Base-by-base conservation (phyloP, 2,113 vertebrate species). In the Odocoileus virginianus region DNA sequence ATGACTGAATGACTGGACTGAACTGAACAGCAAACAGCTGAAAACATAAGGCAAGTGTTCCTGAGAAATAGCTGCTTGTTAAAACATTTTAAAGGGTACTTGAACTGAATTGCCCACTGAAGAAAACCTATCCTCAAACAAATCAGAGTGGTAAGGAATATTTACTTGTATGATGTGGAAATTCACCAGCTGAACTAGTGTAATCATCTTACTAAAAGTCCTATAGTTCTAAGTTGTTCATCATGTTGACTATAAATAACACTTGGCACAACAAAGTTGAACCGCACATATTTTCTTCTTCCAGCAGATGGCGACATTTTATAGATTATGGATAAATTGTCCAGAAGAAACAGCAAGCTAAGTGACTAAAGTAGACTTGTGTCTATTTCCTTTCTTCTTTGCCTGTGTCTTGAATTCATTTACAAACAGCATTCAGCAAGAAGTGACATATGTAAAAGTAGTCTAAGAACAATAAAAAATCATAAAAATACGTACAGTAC, bases 241-340 rank as follows among this genome's bases (percentile, higher is more conserved):
- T 92, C 36, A 85, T 57, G 54, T 81, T 47, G 27, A 86, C 52
- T 84, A 88, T 67, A 90, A 94, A 85, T 64, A 95, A 15, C 23
- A 60, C 52, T 81, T 89, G 43, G 85, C 23, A 84, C 28, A 95
- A 40, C 19, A 60, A 94, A 91, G 79, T 82, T 93, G 21, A 96
- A 71, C 60, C 93, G 95, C 58, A 93, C 55, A 83, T 97, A 91
- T 94, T 96, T 81, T 19, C 57, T 98, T 97, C 13, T 25, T 57
- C 97, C 97, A 98, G 95, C 89, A 98, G 97, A 95, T 94, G 97
- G 97, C 87, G 96, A 94, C 54, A 54, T 98, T 97, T 97, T 64
- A 97, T 91, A 94, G 45, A 79, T 57, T 81, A 97, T 97, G 25
- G 40, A 88, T 81, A 96, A 96, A 89, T 87, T 96, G 21, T 93